Evolutionary conservation across 2,888 invertebrate genomes (phyloP), one percentile per base, ranked within the genome.

Genomic region (Drosophila kambysellisi): DNA sequence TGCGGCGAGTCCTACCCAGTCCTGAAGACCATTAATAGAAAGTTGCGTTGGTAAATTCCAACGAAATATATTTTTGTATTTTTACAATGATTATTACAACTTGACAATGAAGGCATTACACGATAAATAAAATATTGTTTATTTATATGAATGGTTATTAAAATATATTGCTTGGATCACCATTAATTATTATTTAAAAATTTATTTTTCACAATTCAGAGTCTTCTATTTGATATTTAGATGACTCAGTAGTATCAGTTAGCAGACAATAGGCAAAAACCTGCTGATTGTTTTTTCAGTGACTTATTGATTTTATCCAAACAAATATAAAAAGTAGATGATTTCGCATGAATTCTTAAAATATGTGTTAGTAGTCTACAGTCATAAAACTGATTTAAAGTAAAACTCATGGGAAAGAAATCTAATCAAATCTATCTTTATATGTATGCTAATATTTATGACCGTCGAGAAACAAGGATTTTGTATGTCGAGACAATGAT

Each of bases 1-100:
- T 98, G 98, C 59, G 90, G 89, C 8, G 76, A 88, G 54, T n/a
- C 97, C 41, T 96, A 94, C 89, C 95, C 96, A 4, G 92, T 97
- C 6, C 88, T 96, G 37, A 94, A 91, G 60, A 65, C 86, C 6
- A 76, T 87, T 52, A 87, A 90, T 60, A 30, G 54, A n/a, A 90
- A 90, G 37, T 46, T 85, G 59, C 89, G 85, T 33, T 86, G 89
- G 87, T 84, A 72, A 79, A 68, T 2, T 25, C 2, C 11, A n/a
- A 17, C 15, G 7, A 25, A 35, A 46, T 32, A 25, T 20, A 20
- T 8, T 20, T 20, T 46, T 20, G 15, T 5, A 4, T 33, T 2
- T 46, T 33, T 30, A 9, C n/a, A 17, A 9, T 29, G 3, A 15
- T 30, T n/a, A 50, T n/a, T 25, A 29, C 6, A 43, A 25, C 1